phyloP scores from a whole-genome alignment of 2,797 vertebrate genomes.

The Chelonia mydas region DNA sequence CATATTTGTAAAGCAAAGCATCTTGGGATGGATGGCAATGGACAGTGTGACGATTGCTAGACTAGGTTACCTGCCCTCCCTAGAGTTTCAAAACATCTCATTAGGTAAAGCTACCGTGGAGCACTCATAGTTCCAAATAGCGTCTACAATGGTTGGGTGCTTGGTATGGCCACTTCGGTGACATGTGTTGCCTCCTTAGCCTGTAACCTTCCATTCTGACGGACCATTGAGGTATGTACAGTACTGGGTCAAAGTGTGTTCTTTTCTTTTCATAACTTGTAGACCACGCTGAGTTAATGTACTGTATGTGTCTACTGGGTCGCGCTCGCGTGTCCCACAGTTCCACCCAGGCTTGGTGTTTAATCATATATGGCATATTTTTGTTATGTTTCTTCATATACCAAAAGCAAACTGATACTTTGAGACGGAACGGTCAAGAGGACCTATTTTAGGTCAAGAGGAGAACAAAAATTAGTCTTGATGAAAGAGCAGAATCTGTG shows the following conservation, averaged over 20 bases:
- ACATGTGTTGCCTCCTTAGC: not conserved
- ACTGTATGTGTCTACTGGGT: not conserved
- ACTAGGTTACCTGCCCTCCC: not conserved
- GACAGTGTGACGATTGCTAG: not conserved
- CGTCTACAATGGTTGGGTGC: not conserved
- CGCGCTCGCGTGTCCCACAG: accelerated
- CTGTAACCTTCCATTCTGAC: not conserved
- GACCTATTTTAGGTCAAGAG: not conserved
- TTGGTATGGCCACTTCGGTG: not conserved
- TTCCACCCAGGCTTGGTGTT: not conserved
- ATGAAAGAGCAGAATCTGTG: not conserved
- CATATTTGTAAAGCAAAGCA: not conserved
- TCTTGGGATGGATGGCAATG: not conserved
- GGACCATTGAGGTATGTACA: too few species aligned
- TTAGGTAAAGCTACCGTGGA: not conserved
- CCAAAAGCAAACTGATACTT: not conserved
- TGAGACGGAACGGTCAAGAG: not conserved
- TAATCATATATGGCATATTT: not conserved
- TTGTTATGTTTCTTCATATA: not conserved
- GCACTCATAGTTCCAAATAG: not conserved
- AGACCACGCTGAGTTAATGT: too few species aligned
- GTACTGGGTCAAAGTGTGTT: too few species aligned
- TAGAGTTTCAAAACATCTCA: not conserved
- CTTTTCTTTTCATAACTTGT: too few species aligned
- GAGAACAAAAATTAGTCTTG: not conserved